Evolutionary conservation across 2,113 vertebrate genomes (phyloP), one percentile per base, ranked within the genome.

Genomic region (Etheostoma spectabile): DNA sequence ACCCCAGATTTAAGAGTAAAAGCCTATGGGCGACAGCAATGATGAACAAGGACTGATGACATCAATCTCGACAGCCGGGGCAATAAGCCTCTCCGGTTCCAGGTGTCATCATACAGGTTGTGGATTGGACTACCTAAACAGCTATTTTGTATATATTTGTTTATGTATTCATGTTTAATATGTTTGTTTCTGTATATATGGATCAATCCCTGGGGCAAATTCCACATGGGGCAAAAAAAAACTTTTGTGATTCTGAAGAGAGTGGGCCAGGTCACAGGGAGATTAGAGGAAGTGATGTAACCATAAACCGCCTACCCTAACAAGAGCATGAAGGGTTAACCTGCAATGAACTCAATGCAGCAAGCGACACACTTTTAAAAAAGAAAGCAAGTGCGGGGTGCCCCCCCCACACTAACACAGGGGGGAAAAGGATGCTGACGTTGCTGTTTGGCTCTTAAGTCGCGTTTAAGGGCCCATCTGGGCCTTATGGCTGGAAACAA

Each of bases 401-500:
- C 55, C 70, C 65, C 73, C 55, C 77, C 66, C 53, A 80, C 72
- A 63, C 67, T 51, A 2, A 0, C 62, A 68, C 51, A 66, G 63
- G 27, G 27, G 68, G 67, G 46, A 27, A 51, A 77, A 92, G 77
- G 87, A 92, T 92, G 95, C 91, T 94, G 95, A 94, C 91, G 74
- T 89, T 91, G 92, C 90, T 45, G 74, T 86, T 91, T 87, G 71
- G 75, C 69, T 89, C 82, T 81, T 66, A 42, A 80, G 69, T 74
- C 55, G 27, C 73, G 72, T 90, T 92, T 80, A 88, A 76, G 87
- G 68, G 87, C 81, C 87, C 87, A 90, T 93, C 89, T 91, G 89
- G 87, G 86, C 72, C 83, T 88, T 85, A 85, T 82, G 86, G 90
- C 89, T 94, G 93, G 89, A 89, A 93, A 92, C 92, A 94, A 95